Base-by-base conservation (phyloP, 2,113 vertebrate genomes). In the Pterocles burchelli region DNA sequence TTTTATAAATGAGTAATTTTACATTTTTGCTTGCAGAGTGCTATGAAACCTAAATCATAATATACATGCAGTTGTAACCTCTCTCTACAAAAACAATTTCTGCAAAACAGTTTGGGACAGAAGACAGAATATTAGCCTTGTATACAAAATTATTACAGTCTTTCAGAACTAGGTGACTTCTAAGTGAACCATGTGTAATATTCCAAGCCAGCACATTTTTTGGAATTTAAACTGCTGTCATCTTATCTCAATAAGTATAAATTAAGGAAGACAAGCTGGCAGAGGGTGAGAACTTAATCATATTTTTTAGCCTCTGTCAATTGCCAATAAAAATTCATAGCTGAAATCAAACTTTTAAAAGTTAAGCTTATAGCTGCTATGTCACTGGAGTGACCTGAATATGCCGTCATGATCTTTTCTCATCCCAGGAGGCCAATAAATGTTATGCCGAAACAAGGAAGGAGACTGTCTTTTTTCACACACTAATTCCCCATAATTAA, bases 241-340 rank as follows among this genome's bases (percentile, higher is more conserved):
- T 85, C 88, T 95, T 93, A 82, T 93, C 72, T 86, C 92, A 63
- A 48, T 77, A 93, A 91, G 86, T 48, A 94, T 82, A 96, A 95
- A 95, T 96, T 95, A 94, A 90, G 65, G 75, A 88, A 86, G 93
- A 96, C 89, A 95, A 85, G 68, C 41, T 90, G 63, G 45, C 62
- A 96, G 85, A 91, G 92, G 73, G 62, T 61, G 26, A 96, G 49
- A 96, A 92, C 49, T 92, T 96, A 96, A 91, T 95, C 54, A 76
- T 86, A 87, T 70, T 88, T 84, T 96, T 93, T 84, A 91, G 93
- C 74, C 84, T 72, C 59, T 91, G 74, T 84, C 86, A 95, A 90
- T 94, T 95, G 77, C 68, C 90, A 94, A 83, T 95, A 95, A 91
- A 95, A 93, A 79, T 81, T 83, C 55, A 52, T 34, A 67, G 77